A percentile compares a stretch with the other conserved stretches of the same genome.
Conservation (phyloP, 2,797 vertebrate genomes). For the Tadarida brasiliensis region DNA sequence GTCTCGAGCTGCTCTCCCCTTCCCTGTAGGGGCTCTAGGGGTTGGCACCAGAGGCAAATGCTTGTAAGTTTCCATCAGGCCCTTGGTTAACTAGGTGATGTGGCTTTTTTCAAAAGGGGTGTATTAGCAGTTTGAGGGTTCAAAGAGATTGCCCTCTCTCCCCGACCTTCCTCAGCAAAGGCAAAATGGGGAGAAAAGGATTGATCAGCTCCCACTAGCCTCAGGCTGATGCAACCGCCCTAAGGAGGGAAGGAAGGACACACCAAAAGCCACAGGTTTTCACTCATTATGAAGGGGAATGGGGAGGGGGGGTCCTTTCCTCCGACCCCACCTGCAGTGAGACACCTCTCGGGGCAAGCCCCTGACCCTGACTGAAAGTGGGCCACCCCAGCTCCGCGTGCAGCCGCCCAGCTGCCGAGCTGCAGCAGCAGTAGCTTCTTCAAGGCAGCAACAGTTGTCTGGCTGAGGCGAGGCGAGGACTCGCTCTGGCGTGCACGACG, state of each 20-base stretch:
- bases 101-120: neutral
- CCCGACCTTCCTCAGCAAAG: neutral
- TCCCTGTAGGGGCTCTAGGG: neutral
- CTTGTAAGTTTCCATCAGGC: constrained; percentile 69
- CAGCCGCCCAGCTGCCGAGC: neutral
- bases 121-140: neutral
- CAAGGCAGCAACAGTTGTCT: constrained; percentile 89
- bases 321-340: neutral
- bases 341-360: neutral
- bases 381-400: neutral
- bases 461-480: constrained; percentile 69
- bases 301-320: neutral
- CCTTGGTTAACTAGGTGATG: neutral
- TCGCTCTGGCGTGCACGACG: constrained; percentile 64
- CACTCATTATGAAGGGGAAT: neutral
- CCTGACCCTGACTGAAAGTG: neutral
- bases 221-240: neutral
- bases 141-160: neutral
- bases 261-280: neutral
- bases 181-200: neutral
- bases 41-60: neutral
- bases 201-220: neutral
- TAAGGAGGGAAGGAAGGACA: neutral
- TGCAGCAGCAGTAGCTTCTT: constrained; percentile 57
- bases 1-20: neutral